Base-by-base conservation (phyloP, 2,797 vertebrate genomes). In the Tapirus indicus region DNA sequence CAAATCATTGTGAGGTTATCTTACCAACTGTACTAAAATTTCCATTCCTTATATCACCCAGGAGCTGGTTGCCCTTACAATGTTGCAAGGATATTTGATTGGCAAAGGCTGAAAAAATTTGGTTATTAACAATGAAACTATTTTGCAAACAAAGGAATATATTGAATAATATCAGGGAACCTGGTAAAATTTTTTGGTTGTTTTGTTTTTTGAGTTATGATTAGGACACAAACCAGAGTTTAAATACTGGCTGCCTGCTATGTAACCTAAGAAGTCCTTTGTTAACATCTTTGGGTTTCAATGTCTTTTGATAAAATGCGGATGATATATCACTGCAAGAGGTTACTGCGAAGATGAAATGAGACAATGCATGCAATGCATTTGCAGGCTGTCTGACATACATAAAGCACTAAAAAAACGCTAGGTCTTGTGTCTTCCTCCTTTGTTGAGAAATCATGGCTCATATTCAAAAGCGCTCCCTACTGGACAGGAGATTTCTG, bases 11-110 rank as follows among this genome's bases (percentile, higher is more conserved):
- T 94, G 4, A 90, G 85, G 83, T 60, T 80, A 23, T 72, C 95
- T 98, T 84, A 60, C 3, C 78, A 54, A 64, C 54, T 97, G 86
- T 95, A 95, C 47, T 41, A 90, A 98, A 97, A 75, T 9, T 84
- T 74, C 64, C 74, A 62, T 12, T 44, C 44, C 75, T 72, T 66
- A 7, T 66, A 93, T 69, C 27, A 87, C 10, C 96, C 86, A 92
- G 72, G n/a, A 96, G 66, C 86, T 84, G 71, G 69, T 80, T 84
- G 20, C 58, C 89, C 47, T 85, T 97, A 54, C 97, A 97, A 89
- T 0, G 32, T 54, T 66, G 60, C 82, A 91, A 47, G 23, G 47
- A 91, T 96, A 9, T 35, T 60, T 95, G 8, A 69, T 80, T 97
- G 84, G 38, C 38, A 98, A 97, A 97, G 35, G 17, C 5, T 56